These are phyloP conservation scores for Trogon surrucura DNA, from an alignment of 2,113 vertebrate genomes.

Conservation along the genomic window DNA sequence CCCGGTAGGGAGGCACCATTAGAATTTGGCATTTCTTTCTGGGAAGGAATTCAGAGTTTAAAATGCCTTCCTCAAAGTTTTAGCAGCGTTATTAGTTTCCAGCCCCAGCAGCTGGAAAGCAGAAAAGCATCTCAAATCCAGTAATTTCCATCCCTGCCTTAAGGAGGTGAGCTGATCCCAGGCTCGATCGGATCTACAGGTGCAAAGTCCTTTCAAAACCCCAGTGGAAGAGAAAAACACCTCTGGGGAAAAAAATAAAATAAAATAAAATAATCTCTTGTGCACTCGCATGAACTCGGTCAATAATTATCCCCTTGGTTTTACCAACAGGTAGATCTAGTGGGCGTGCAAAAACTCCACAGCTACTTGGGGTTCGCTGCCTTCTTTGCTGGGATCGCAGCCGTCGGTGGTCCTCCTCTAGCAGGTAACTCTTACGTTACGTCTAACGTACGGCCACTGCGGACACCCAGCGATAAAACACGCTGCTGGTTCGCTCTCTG, in stretches of 20 bases:
- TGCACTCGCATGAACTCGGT: rapidly evolving
- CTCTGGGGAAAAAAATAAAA: background rate
- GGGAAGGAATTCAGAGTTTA: background rate
- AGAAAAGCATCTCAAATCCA: background rate
- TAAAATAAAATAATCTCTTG: too few species aligned
- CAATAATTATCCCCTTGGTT: background rate
- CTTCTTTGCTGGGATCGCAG: conserved; percentile 89
- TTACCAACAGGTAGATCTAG: conserved; percentile 85
- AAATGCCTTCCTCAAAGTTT: background rate
- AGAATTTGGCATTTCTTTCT: background rate
- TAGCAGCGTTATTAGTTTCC: rapidly evolving
- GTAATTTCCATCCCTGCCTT: background rate
- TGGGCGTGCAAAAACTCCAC: conserved; percentile 82
- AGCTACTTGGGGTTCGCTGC: conserved; percentile 88
- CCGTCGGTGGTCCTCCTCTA: conserved; percentile 87
- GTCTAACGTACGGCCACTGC: rapidly evolving
- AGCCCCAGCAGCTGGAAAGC: background rate
- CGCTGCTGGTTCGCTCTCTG: background rate
- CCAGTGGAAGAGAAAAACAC: background rate
- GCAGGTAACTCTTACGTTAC: conserved; percentile 77
- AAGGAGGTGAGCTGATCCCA: background rate
- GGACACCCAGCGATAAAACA: background rate
- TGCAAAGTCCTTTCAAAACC: background rate
- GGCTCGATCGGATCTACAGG: background rate
- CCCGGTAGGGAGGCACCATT: rapidly evolving